Base-by-base conservation (phyloP, 53 echinoderm and acorn worm species). In the Zoroaster sp. region DNA sequence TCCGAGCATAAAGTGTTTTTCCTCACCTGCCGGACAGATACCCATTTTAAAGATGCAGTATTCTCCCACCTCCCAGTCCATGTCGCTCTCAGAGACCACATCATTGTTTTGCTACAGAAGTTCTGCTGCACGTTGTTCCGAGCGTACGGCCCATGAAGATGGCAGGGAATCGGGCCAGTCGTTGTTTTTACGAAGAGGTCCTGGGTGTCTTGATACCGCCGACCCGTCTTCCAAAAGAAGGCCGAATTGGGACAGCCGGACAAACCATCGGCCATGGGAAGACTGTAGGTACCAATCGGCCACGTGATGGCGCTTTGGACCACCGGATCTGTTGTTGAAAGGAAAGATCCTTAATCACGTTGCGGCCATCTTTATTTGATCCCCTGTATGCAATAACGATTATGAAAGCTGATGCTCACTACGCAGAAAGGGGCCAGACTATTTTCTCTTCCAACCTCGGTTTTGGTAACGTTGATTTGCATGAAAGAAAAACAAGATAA, bases 11-110 rank as follows among this genome's bases (percentile, higher is more conserved):
- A n/a, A n/a, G n/a, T n/a, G n/a, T n/a, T n/a, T n/a, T n/a, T 35
- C 13, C 78, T 78, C 25, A 78, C 78, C 69, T 14, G 88, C 72
- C 35, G 92, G 90, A 42, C 52, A 69, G 38, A 42, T 14, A 6
- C 96, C 96, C 52, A 91, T 94, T 66, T 96, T 92, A 63, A 93
- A 83, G 14, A 96, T 90, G 72, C 96, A 96, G 71, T 96, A 96
- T 38, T 92, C 82, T 10, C 96, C 96, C 15, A 76, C 49, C 8
- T 73, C 91, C 90, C 92, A 96, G 45, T 87, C 87, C 87, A 87
- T 44, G 40, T 89, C 90, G 23, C 87, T 92, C 66, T 92, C 92
- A 23, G 67, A 46, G 7, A 77, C 40, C 25, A 54, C 86, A 3
- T 35, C 72, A 8, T 87, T 21, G 77, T 87, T 78, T 96, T 96